Base-by-base conservation (phyloP, 2,797 vertebrate genomes). In the Pelobates cultripes region DNA sequence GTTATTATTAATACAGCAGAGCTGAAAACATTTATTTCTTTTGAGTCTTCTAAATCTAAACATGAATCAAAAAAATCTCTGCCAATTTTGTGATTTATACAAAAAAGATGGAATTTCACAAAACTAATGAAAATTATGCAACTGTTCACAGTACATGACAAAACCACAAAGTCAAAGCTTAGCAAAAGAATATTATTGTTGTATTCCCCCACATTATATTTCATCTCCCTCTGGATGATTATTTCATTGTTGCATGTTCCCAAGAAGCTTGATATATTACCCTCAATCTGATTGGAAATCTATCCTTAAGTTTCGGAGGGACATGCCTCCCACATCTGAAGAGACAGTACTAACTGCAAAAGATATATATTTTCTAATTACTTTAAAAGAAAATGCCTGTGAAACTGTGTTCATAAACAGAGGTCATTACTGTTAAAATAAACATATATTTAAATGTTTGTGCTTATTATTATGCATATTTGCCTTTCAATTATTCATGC, bases 71-170 rank as follows among this genome's bases (percentile, higher is more conserved):
- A 53, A 41, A 28, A 15, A 17, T 45, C 40, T 14, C 7, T 41
- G 64, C 64, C 64, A 77, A n/a, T 68, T 43, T n/a, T 41, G 4
- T 67, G 63, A 77, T 68, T 51, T 77, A 68, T 76, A 64, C 47
- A 13, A 76, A 53, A 67, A 41, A 12, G 15, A 55, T 68, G 64
- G 55, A 69, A 70, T 63, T 51, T 61, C 77, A 47, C 57, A 78
- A 71, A 61, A 14, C n/a, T 45, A 71, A 78, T 61, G 66, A 78
- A 70, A 79, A 63, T 72, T 61, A 64, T 45, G 28, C 55, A 64
- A 63, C 67, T 57, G 8, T 72, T 12, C 4, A 41, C 15, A 51
- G 15, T 8, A 2, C 40, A 10, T 72, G 17, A 51, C 17, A 79
- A 45, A 71, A 79, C 69, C 53, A 63, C 68, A 79, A 61, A 9